These are phyloP conservation scores for Poeciliopsis turrubarensis DNA, from an alignment of 2,113 vertebrate genomes.

Conservation along the genomic window DNA sequence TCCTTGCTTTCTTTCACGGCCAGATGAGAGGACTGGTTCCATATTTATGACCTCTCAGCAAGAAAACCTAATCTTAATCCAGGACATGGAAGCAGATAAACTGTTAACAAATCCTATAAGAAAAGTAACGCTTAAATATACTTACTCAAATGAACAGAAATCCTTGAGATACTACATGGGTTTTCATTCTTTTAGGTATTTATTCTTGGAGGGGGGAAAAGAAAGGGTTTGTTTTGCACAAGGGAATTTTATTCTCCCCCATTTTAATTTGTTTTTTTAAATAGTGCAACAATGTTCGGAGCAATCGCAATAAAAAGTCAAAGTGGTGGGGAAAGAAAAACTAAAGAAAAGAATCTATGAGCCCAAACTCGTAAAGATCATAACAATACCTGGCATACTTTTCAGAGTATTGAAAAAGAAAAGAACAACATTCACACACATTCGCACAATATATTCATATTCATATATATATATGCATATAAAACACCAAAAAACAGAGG, in stretches of 20 bases:
- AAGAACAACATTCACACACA: conserved; percentile 80
- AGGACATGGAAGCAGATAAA: conserved; percentile 10
- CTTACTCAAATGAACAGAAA: conserved; percentile 41
- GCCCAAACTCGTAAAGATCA: conserved; percentile 46
- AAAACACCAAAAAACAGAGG: conserved; percentile 81
- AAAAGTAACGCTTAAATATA: conserved; percentile 21
- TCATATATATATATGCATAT: conserved; percentile 81
- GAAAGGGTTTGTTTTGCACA: conserved; percentile 9
- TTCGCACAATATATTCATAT: conserved; percentile 83
- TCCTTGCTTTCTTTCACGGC: background rate
- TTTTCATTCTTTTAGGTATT: conserved; percentile 5
- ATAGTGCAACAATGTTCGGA: conserved; percentile 74
- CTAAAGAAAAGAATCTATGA: conserved; percentile 46
- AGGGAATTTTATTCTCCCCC: conserved; percentile 19
- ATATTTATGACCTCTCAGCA: background rate
- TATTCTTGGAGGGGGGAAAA: background rate
- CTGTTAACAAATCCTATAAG: conserved; percentile 11
- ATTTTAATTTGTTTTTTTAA: conserved; percentile 31
- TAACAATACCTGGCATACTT: conserved; percentile 75
- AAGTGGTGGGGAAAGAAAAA: conserved; percentile 56
- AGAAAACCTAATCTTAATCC: background rate
- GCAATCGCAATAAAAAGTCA: conserved; percentile 64
- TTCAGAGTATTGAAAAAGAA: conserved; percentile 75
- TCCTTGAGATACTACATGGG: conserved; percentile 46
- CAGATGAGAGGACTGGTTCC: conserved; percentile 1